Evolutionary conservation across 2,113 vertebrate species (phyloP).

Genomic region (Entelurus aequoreus): DNA sequence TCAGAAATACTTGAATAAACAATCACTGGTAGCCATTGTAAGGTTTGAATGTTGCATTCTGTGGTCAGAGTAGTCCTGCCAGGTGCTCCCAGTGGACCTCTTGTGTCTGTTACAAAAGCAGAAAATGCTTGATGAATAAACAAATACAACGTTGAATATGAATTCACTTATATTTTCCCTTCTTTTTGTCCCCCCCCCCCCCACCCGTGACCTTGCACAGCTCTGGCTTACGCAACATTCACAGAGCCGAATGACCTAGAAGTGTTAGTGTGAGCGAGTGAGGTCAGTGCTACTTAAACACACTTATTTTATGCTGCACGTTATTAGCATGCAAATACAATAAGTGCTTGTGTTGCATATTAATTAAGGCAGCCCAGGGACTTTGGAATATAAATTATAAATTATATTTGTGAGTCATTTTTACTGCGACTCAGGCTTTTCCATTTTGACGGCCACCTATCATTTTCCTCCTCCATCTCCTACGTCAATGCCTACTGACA

Average conservation of each 20-base stretch:
- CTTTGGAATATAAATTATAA: conserved; percentile 5
- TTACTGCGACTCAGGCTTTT: conserved; percentile 42
- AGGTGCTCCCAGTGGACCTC: neutral
- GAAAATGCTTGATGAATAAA: neutral
- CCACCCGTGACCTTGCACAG: conserved; percentile 36
- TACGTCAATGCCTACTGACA: conserved; percentile 45
- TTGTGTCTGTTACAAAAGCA: neutral
- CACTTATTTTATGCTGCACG: too few species aligned
- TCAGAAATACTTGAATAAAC: too few species aligned
- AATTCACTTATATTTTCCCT: neutral
- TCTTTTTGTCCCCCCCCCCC: conserved; percentile 1
- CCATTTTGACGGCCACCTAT: conserved; percentile 47
- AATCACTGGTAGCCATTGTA: too few species aligned
- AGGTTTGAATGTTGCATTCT: too few species aligned
- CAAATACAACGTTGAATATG: neutral
- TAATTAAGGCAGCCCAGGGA: too few species aligned
- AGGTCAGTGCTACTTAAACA: conserved; percentile 1
- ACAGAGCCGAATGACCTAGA: conserved; percentile 27
- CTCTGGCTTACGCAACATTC: conserved; percentile 41
- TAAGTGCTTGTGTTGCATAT: too few species aligned
- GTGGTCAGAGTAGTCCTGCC: too few species aligned
- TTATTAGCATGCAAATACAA: too few species aligned
- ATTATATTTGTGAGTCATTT: conserved; percentile 12
- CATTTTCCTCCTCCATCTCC: conserved; percentile 23
- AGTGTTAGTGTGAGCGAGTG: conserved; percentile 8